Conservation (phyloP, 1,140 invertebrate genomes). For the Vanessa atalanta region DNA sequence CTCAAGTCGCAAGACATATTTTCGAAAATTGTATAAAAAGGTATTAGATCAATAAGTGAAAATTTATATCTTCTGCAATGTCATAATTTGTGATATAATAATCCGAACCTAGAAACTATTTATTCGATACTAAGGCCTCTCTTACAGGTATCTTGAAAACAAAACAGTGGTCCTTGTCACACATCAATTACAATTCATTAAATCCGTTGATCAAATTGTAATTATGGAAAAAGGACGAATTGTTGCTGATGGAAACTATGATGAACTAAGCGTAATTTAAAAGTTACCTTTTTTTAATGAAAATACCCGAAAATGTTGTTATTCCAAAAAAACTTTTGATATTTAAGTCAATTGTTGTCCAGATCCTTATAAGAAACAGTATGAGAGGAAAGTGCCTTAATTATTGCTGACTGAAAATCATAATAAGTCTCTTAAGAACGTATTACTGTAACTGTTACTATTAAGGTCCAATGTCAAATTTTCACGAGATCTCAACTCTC, state of each 20-base stretch:
- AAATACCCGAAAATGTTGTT: no score
- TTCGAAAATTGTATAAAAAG: conserved; percentile 86
- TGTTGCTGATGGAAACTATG: conserved; percentile 59
- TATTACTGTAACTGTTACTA: no score
- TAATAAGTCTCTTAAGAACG: no score
- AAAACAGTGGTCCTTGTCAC: conserved; percentile 91
- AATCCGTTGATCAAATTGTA: conserved; percentile 87
- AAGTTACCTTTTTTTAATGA: neutral
- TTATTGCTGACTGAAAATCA: no score
- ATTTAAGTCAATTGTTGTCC: no score
- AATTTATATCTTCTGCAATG: neutral
- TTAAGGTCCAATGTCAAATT: neutral
- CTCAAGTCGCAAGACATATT: conserved; percentile 89
- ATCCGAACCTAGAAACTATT: no score
- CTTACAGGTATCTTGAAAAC: conserved; percentile 82
- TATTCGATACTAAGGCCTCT: no score
- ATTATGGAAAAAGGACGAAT: conserved; percentile 84
- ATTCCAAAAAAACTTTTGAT: no score
- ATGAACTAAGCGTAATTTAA: conserved; percentile 59
- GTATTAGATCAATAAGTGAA: conserved; percentile 41
- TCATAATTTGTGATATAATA: neutral
- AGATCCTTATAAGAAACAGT: no score
- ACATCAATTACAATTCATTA: conserved; percentile 91
- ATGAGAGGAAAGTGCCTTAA: no score
- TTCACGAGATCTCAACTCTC: neutral